Percentiles rank a stretch among this genome's conserved stretches.
These are phyloP conservation scores for Alouatta palliata DNA, from an alignment of 2,113 vertebrate species.

Conservation along the genomic window DNA sequence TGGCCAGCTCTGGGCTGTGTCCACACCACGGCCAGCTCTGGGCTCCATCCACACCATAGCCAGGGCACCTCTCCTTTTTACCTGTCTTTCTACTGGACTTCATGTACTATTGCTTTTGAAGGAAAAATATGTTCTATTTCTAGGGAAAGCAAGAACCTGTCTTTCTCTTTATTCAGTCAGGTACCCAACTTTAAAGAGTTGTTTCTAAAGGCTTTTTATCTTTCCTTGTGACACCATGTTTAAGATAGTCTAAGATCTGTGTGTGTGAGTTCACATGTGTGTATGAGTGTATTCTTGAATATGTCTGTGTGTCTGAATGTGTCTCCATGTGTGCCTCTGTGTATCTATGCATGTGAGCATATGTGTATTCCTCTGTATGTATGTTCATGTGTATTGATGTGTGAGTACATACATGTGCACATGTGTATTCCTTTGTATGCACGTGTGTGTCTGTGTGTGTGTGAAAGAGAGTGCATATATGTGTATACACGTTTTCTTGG, in stretches of 20 bases:
- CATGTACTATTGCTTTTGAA: accelerated
- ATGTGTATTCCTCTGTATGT: accelerated
- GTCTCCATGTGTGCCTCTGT: neutral
- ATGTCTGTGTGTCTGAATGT: neutral
- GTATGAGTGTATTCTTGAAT: neutral
- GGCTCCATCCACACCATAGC: accelerated
- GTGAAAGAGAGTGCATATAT: neutral
- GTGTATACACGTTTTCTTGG: neutral
- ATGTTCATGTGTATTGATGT: no score
- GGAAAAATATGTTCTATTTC: neutral
- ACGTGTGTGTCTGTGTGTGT: no score
- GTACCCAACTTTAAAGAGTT: no score
- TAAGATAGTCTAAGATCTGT: no score
- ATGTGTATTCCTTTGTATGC: no score
- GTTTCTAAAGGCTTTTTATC: no score
- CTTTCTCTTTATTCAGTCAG: neutral
- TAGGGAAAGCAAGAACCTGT: neutral
- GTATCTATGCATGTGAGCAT: neutral
- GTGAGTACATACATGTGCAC: no score
- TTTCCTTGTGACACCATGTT: neutral
- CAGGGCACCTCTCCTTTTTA: neutral
- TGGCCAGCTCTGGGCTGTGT: accelerated
- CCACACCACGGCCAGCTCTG: neutral
- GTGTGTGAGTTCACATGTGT: neutral
- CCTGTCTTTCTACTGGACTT: accelerated